A percentile compares a stretch with the other conserved stretches of the same genome.
Conservation (phyloP, 2,888 invertebrate genomes). For the Eilema sororculum region DNA sequence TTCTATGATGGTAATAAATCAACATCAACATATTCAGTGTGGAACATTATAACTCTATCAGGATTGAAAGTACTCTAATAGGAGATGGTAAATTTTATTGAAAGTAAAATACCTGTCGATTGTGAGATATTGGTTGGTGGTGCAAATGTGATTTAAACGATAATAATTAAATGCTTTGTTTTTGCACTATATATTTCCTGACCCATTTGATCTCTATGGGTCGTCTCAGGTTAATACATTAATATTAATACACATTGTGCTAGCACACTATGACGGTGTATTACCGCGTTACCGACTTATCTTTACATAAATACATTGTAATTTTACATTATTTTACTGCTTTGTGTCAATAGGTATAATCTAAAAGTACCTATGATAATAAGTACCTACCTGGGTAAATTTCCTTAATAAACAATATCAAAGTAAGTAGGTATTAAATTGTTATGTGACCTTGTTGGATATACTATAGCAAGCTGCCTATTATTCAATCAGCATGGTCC, state of each 20-base stretch:
- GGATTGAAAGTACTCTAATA: too few relatives aligned
- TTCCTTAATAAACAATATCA: too few relatives aligned
- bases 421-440: neutral
- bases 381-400: too few relatives aligned
- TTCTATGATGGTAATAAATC: neutral
- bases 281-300: neutral
- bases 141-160: neutral
- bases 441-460: too few relatives aligned
- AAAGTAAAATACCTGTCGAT: neutral
- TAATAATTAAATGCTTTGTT: neutral
- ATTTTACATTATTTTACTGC: neutral
- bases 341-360: too few relatives aligned
- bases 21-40: neutral
- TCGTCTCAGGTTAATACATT: conserved; percentile 8
- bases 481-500: too few relatives aligned
- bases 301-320: conserved; percentile 16
- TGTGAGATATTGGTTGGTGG: neutral
- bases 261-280: neutral
- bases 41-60: too few relatives aligned
- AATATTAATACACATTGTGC: conserved; percentile 18
- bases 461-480: too few relatives aligned
- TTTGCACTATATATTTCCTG: neutral
- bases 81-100: too few relatives aligned
- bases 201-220: conserved; percentile 5
- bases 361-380: too few relatives aligned